These are phyloP conservation scores for Tokudaia muenninki DNA, from an alignment of 2,797 vertebrate species.

Conservation along the genomic window DNA sequence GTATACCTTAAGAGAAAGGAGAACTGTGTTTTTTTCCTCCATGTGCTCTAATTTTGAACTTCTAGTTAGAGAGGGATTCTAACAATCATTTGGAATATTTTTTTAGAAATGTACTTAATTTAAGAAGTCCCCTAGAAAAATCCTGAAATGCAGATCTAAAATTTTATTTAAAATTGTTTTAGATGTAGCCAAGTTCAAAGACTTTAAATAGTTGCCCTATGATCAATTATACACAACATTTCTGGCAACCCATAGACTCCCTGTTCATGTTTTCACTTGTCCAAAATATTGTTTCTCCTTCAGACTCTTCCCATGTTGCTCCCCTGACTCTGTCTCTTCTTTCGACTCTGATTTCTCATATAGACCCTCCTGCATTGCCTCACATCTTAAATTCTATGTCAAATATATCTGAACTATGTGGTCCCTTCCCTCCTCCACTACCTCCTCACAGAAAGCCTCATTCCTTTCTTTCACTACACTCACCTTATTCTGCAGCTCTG, in stretches of 20 bases:
- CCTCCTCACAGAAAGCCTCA: not conserved
- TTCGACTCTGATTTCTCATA: not conserved
- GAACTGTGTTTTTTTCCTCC: not conserved
- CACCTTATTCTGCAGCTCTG: not conserved
- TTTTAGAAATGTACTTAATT: not conserved
- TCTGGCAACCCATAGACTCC: not conserved
- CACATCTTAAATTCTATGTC: not conserved
- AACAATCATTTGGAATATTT: not conserved
- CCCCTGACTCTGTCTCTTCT: not conserved
- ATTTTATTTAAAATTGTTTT: not conserved
- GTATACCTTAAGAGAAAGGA: not conserved
- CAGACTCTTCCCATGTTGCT: not conserved
- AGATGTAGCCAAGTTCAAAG: not conserved
- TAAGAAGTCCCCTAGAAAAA: not conserved
- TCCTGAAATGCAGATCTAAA: not conserved
- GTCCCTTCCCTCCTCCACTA: not conserved
- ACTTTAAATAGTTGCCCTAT: not conserved
- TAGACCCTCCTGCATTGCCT: not conserved
- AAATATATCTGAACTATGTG: not conserved
- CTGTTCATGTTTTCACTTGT: not conserved
- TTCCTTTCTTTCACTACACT: not conserved
- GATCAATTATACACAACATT: not conserved
- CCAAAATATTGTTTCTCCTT: not conserved
- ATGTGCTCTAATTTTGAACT: not conserved
- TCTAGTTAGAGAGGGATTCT: not conserved